Evolutionary conservation across 2,113 vertebrate genomes (phyloP).

Genomic region (Cichladusa arquata): DNA sequence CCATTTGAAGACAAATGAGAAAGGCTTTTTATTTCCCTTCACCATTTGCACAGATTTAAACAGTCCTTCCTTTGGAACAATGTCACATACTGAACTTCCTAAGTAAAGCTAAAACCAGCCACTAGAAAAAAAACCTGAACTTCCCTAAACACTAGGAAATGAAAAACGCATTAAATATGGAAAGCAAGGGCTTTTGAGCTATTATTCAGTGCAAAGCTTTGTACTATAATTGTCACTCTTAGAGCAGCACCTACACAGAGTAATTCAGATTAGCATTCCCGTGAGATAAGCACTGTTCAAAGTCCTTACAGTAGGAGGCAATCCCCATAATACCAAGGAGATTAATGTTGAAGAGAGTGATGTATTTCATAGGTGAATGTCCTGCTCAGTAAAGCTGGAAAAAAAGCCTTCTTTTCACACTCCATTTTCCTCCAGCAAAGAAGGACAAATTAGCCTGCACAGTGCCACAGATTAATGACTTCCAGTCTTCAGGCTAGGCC

Average conservation of each 20-base stretch:
- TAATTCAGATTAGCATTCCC: not conserved
- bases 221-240: not conserved
- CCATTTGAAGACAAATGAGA: not conserved
- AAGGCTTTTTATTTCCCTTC: not conserved
- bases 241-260: not conserved
- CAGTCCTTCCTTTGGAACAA: not conserved
- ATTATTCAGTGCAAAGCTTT: not conserved
- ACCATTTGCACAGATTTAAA: not conserved
- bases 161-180: not conserved
- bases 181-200: not conserved
- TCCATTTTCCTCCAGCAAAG: not conserved
- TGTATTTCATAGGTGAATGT: not conserved
- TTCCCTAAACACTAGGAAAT: not conserved
- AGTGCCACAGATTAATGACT: not conserved
- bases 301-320: not conserved
- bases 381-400: not conserved
- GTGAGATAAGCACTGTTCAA: not conserved
- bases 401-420: slow-evolving; percentile 26
- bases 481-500: not conserved
- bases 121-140: not conserved
- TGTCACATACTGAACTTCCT: not conserved
- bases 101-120: not conserved
- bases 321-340: not conserved
- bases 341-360: not conserved
- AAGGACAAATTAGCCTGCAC: not conserved